phyloP scores from a whole-genome alignment of 1,140 invertebrate species.

The Coptotermes formosanus region DNA sequence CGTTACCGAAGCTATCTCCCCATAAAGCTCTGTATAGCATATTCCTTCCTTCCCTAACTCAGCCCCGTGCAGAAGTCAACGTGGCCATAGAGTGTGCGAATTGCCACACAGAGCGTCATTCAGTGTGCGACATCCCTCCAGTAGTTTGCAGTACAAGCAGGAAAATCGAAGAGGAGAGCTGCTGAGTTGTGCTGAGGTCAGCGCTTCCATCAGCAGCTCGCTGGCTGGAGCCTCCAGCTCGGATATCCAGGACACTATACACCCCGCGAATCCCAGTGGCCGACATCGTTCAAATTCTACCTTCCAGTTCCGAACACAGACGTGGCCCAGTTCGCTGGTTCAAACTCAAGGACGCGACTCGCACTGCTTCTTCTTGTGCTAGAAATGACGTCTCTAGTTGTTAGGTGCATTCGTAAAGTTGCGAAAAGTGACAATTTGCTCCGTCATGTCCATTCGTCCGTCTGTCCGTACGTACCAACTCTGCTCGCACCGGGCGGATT shows the following conservation, averaged over 20 bases:
- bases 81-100: background rate
- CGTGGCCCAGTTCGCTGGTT: background rate
- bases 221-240: background rate
- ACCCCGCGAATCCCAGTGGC: constrained; percentile 1
- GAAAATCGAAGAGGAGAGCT: constrained; percentile 17
- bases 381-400: no score
- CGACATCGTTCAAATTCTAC: constrained; percentile 11
- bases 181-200: constrained; percentile 17
- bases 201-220: constrained; percentile 5
- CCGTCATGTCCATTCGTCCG: no score
- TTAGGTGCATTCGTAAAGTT: no score
- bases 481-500: no score
- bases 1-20: no score
- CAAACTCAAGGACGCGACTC: background rate
- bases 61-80: no score
- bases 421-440: no score
- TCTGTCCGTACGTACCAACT: no score
- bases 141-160: background rate
- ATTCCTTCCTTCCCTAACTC: no score
- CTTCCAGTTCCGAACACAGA: background rate
- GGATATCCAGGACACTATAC: constrained; percentile 13
- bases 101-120: background rate
- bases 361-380: background rate
- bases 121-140: background rate
- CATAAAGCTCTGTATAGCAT: no score